Percentiles rank a stretch among this genome's conserved stretches.
phyloP scores from a whole-genome alignment of 2,113 vertebrate species.

The Cyphomyrus plagiostoma region DNA sequence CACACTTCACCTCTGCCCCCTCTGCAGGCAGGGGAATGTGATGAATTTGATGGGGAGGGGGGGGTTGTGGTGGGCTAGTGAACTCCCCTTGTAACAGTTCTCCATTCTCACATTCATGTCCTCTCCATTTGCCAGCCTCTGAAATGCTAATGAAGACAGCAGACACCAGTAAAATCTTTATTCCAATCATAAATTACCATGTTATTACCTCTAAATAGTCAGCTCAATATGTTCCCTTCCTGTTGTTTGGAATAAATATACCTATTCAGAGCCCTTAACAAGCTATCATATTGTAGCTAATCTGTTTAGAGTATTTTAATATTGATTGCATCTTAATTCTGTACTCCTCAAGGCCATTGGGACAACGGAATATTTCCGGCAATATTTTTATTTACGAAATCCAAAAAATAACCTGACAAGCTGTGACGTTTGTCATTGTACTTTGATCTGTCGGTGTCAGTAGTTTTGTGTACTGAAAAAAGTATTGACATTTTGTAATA shows the following conservation, averaged over 20 bases:
- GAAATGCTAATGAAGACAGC: background rate
- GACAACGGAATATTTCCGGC: background rate
- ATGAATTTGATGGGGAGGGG: background rate
- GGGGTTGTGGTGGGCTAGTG: background rate
- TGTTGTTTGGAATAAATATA: background rate
- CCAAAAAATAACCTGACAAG: background rate
- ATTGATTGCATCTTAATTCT: background rate
- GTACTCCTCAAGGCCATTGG: background rate
- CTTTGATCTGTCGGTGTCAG: background rate
- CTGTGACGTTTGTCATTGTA: background rate
- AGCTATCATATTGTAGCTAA: background rate
- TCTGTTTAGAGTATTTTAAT: slow-evolving; percentile 1
- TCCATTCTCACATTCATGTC: background rate
- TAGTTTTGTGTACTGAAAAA: background rate
- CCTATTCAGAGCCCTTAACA: background rate
- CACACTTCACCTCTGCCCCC: background rate
- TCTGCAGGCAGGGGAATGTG: background rate
- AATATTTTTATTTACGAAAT: background rate
- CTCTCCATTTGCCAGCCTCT: background rate
- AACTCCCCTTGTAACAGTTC: background rate
- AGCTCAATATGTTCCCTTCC: background rate
- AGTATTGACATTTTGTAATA: background rate
- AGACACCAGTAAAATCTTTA: background rate
- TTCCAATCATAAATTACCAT: background rate
- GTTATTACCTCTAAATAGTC: slow-evolving; percentile 43